Evolutionary conservation across 2,113 vertebrate genomes (phyloP), one percentile per base, ranked within the genome.

Genomic region (Pungitius pungitius): DNA sequence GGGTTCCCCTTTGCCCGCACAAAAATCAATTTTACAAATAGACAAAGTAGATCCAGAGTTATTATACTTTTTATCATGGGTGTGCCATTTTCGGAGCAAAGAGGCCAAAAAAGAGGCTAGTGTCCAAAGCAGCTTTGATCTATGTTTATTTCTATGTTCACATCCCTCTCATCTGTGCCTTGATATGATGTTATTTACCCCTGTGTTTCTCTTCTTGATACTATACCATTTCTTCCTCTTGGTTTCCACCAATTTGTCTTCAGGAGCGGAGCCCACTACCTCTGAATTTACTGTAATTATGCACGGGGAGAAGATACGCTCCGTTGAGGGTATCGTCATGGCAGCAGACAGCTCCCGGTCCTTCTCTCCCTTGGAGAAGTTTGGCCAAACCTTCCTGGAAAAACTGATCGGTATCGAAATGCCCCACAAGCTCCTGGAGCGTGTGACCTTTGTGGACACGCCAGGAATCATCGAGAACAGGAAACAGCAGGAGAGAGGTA

Each of bases 401-500:
- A 99, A 99, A 91, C 91, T 99, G 77, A 95, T 99, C 9, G 98
- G 98, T 47, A 97, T 99, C 0, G 97, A 99, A 87, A 96, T 99
- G 92, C 97, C 97, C 35, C 97, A 99, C 89, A 98, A 98, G 74
- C 94, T 99, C 69, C 91, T 99, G 83, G 97, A 99, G 78, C 87
- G 97, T 49, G 97, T 99, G 77, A 98, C 96, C 24, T 96, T 99
- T 0, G 97, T 99, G 81, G 97, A 99, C 87, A 99, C 98, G 0
- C 98, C 98, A 0, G 98, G 98, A 89, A 99, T 99, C 88, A 99
- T 99, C 0, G 98, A 99, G 89, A 99, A 99, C 88, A 95, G 97
- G 89, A 99, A 99, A 80, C 98, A 99, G 85, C 98, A 99, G 84
- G 97, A 99, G 87, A 94, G 98, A 97, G 98, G 98, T 99, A 55